Evolutionary conservation across 1,140 invertebrate species (phyloP), one percentile per base, ranked within the genome.

Genomic region (Intoshia linei): DNA sequence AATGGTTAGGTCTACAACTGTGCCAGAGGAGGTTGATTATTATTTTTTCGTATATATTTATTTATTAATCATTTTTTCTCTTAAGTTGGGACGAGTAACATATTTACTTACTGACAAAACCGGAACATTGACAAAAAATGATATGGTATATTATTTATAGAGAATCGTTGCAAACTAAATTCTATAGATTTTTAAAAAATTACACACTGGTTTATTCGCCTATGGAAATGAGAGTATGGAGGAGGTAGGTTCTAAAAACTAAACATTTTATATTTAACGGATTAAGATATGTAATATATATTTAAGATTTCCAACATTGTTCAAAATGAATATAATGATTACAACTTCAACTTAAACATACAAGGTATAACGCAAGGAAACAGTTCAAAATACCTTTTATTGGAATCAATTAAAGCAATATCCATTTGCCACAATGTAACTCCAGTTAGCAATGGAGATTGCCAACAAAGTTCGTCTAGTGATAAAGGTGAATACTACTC

Each of bases 341-440:
- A 23, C 31, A 19, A 33, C 22, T 21, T 17, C 15, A 34, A 1
- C 20, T 21, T 5, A n/a, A 18, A 5, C 15, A 4, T 18, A 34
- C 19, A 21, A 18, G n/a, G 14, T 10, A 33, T n/a, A 4, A n/a
- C 17, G n/a, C 11, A 1, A 18, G 30, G 30, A 45, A n/a, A 50
- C 23, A 48, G 30, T 57, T 1, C 41, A 52, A 4, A 44, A 51
- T 25, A 55, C 50, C 63, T 76, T 27, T 69, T 84, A 29, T 71
- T 69, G 19, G 74, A 90, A 47, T 76, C 78, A 0, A 77, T 95
- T 4, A 70, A 77, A 45, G 81, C 84, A 1, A 57, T 98, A 11
- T 83, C 84, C 0, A 57, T 98, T 4, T 98, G 90, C 59, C 87
- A 98, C 53, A 98, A 98, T 59, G 90, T 98, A 0, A 98, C 90